Evolutionary conservation across 2,113 vertebrate species (phyloP).

Genomic region (Sapayoa aenigma): DNA sequence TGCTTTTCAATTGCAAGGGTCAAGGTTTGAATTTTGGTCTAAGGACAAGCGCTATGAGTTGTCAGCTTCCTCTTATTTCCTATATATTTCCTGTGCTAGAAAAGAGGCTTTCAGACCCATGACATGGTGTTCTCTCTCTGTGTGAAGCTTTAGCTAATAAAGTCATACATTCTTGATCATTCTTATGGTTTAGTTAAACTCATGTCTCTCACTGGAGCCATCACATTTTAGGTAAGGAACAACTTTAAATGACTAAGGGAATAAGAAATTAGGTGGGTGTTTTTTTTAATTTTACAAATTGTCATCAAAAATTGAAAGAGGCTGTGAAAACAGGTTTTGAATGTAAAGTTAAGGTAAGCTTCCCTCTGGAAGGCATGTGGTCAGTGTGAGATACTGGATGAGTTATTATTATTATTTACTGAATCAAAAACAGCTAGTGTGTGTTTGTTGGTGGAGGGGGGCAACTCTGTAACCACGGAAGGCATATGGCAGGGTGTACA

Average conservation of each 20-base stretch:
- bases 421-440: not conserved
- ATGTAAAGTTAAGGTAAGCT: not conserved
- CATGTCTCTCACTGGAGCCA: not conserved
- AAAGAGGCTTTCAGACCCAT: not conserved
- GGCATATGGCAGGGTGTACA: not conserved
- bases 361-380: rapidly evolving
- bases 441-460: not conserved
- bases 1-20: not conserved
- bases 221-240: not conserved
- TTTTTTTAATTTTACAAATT: not conserved
- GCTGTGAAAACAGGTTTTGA: not conserved
- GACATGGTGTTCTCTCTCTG: rapidly evolving
- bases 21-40: not conserved
- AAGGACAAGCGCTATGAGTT: not conserved
- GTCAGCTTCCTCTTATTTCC: not conserved
- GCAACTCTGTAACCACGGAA: not conserved
- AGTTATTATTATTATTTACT: not conserved
- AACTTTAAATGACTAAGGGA: not conserved
- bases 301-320: not conserved
- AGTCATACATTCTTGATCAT: not conserved
- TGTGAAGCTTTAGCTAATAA: not conserved
- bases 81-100: not conserved
- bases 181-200: not conserved
- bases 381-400: not conserved
- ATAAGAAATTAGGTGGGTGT: rapidly evolving